phyloP scores from a whole-genome alignment of 2,888 invertebrate species.

The Noctua janthina region DNA sequence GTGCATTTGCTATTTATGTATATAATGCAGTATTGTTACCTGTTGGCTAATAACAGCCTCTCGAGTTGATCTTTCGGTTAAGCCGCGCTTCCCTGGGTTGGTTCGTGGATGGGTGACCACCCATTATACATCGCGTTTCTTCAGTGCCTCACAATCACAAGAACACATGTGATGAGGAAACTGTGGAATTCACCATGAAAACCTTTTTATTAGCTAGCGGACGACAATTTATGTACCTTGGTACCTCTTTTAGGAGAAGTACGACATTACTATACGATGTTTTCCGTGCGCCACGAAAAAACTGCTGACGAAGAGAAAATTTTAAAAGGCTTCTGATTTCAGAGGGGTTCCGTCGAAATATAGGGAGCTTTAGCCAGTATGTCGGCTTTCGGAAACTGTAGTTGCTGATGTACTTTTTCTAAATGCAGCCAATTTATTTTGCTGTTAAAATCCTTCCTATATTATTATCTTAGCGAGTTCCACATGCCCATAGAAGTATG shows the following conservation, averaged over 20 bases:
- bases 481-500: background rate
- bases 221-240: background rate
- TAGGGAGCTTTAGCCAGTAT: background rate
- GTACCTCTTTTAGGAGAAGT: background rate
- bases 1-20: too few relatives aligned
- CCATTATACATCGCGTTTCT: too few relatives aligned
- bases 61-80: too few relatives aligned
- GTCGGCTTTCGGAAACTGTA: background rate
- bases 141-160: too few relatives aligned
- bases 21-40: too few relatives aligned
- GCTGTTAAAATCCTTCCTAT: background rate
- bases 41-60: too few relatives aligned
- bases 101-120: too few relatives aligned
- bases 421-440: background rate
- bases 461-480: background rate
- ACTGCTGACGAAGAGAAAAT: constrained; percentile 11
- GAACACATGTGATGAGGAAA: background rate
- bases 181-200: background rate
- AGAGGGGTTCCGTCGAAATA: background rate
- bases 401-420: background rate
- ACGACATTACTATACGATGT: constrained; percentile 34
- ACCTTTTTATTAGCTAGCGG: constrained; percentile 4
- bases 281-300: constrained; percentile 33
- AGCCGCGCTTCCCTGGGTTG: too few relatives aligned
- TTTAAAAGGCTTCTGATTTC: constrained; percentile 26